phyloP scores from a whole-genome alignment of 2,113 vertebrate genomes.

The Vanacampus margaritifer region DNA sequence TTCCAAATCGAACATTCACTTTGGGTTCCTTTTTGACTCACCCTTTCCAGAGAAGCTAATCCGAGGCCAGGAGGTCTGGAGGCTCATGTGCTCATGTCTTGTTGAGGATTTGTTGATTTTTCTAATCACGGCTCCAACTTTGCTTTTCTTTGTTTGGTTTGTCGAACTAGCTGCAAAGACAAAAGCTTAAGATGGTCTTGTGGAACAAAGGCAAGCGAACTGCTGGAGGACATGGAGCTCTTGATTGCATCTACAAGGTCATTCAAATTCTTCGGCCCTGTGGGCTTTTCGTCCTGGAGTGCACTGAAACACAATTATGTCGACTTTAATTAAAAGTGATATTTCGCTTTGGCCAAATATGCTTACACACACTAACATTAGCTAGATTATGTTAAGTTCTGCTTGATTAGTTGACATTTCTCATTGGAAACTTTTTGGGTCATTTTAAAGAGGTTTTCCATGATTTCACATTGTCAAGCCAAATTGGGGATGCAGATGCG shows the following conservation, averaged over 20 bases:
- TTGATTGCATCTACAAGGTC: constrained; percentile 66
- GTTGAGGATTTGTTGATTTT: constrained; percentile 73
- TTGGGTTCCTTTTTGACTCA: constrained; percentile 65
- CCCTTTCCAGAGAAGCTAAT: constrained; percentile 71
- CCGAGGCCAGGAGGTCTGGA: constrained; percentile 42
- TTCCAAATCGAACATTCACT: constrained; percentile 14
- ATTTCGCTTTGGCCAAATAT: constrained; percentile 11
- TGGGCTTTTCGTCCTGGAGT: constrained; percentile 39
- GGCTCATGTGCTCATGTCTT: constrained; percentile 73
- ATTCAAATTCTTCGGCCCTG: constrained; percentile 51
- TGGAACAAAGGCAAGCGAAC: constrained; percentile 52
- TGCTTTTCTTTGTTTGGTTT: constrained; percentile 69
- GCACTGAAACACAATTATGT: constrained; percentile 33
- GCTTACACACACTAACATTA: background rate
- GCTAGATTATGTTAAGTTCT: constrained; percentile 8
- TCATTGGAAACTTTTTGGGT: constrained; percentile 16
- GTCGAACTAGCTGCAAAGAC: constrained; percentile 62
- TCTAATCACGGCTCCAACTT: constrained; percentile 69
- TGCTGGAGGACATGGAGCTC: constrained; percentile 48
- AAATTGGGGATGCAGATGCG: constrained; percentile 13
- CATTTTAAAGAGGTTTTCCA: constrained; percentile 21
- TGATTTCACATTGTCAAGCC: constrained; percentile 15
- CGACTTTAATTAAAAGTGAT: constrained; percentile 29
- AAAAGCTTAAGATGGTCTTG: constrained; percentile 47
- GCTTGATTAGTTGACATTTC: constrained; percentile 23